Base-by-base conservation (phyloP, 2,888 invertebrate genomes). In the Cotesia congregata region DNA sequence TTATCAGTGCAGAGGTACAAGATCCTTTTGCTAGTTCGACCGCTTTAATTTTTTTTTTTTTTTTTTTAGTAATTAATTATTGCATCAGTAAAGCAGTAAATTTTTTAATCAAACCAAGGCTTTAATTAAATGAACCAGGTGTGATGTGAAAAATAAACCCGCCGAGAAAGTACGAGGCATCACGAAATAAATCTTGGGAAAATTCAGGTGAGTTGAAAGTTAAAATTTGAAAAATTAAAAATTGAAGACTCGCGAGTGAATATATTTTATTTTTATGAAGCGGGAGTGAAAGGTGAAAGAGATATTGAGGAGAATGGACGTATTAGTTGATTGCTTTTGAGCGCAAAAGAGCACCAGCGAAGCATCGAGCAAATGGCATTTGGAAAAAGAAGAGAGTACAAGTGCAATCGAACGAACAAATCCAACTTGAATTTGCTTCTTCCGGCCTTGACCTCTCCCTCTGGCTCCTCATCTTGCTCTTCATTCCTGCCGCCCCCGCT, bases 391-490 rank as follows among this genome's bases (percentile, higher is more conserved):
- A 15, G 62, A 15, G 15, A 17, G 15, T 7, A 62, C 62, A 62
- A 20, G 62, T 62, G 62, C 62, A 62, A 62, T 62, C 62, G 15
- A 62, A 20, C 20, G 62, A 62, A 62, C 20, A 50, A 50, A 50
- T 20, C 20, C 15, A 6, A 62, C 20, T 15, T 62, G 20, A 17
- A 20, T 62, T 62, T 62, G 62, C 15, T 15, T 62, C 20, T 62
- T 6, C 62, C 62, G 20, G 62, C 62, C 62, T 62, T 62, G 62
- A 62, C 62, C 62, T 62, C 62, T 62, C 20, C 6, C 20, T 62
- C 15, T 50, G 7, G 1, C 1, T 50, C 50, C 50, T 50, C n/a
- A n/a, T n/a, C 50, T 50, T 9, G 2, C 2, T 41, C 41, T 41
- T 9, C 5, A 4, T 5, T 50, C 12, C 50, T 50, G 12, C 9